phyloP scores from a whole-genome alignment of 2,797 vertebrate species.

The Periophthalmus magnuspinnatus region DNA sequence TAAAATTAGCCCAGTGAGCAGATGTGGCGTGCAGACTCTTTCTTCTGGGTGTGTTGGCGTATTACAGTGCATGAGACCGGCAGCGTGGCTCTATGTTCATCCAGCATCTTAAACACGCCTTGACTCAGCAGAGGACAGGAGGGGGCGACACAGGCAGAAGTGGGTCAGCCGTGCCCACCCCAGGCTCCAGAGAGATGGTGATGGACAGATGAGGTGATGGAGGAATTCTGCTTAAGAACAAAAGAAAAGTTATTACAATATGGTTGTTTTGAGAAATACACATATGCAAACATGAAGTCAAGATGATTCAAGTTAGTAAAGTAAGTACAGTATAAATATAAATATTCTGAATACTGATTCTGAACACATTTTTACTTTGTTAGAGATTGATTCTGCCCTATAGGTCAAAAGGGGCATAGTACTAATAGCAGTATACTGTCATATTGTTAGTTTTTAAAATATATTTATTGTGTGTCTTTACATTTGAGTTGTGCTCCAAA shows the following conservation, averaged over 20 bases:
- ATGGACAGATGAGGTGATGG: slow-evolving; percentile 24
- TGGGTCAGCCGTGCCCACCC: slow-evolving; percentile 61
- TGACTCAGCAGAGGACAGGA: slow-evolving; percentile 59
- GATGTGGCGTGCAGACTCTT: slow-evolving; percentile 43
- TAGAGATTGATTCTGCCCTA: no score
- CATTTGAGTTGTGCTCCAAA: no score
- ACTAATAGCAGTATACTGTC: no score
- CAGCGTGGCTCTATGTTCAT: slow-evolving; percentile 27
- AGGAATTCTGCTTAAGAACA: slow-evolving; percentile 14
- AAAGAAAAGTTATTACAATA: background rate
- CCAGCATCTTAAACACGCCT: slow-evolving; percentile 52
- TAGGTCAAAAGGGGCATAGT: background rate
- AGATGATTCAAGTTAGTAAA: no score
- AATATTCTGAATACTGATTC: no score
- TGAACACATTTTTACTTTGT: no score
- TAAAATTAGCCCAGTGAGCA: slow-evolving; percentile 60
- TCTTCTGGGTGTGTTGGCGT: slow-evolving; percentile 44
- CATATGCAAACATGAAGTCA: background rate
- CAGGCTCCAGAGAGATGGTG: slow-evolving; percentile 28
- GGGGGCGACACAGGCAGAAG: slow-evolving; percentile 35
- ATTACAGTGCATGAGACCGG: slow-evolving; percentile 35
- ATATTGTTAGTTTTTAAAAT: no score
- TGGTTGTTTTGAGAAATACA: background rate
- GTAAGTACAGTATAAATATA: no score
- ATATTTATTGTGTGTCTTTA: no score